Percentiles rank a stretch among this genome's conserved stretches.
These are phyloP conservation scores for Pygocentrus nattereri DNA, from an alignment of 2,797 vertebrate species.

Conservation along the genomic window DNA sequence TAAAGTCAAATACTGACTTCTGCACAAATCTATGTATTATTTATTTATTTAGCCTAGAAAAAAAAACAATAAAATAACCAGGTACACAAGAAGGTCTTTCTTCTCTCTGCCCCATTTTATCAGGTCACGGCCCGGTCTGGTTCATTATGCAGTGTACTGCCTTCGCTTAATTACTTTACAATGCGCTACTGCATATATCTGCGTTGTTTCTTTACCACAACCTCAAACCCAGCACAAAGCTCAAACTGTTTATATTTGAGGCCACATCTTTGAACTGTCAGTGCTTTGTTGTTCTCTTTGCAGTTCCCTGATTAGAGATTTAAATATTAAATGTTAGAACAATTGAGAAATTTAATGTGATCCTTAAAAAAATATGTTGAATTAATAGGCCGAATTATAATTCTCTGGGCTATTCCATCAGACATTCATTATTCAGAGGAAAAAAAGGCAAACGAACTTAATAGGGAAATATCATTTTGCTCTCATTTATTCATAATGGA, in stretches of 20 bases:
- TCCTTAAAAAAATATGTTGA: conserved; percentile 62
- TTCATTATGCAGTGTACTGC: conserved; percentile 51
- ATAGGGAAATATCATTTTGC: conserved; percentile 63
- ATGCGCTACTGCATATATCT: conserved; percentile 45
- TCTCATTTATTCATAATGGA: conserved; percentile 61
- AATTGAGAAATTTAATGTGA: conserved; percentile 63
- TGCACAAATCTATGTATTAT: no score
- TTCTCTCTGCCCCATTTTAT: neutral
- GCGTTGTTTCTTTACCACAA: conserved; percentile 54
- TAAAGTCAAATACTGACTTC: no score
- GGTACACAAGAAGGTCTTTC: conserved; percentile 51
- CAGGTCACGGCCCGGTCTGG: neutral
- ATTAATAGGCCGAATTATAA: conserved; percentile 62
- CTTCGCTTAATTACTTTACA: conserved; percentile 60
- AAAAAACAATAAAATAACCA: conserved; percentile 61
- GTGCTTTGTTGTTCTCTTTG: conserved; percentile 55
- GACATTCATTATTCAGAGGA: conserved; percentile 65
- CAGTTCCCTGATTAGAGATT: conserved; percentile 58
- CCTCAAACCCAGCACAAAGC: conserved; percentile 30
- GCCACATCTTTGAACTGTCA: conserved; percentile 57
- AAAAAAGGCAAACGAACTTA: conserved; percentile 61
- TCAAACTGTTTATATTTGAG: conserved; percentile 35
- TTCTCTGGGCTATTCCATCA: conserved; percentile 60
- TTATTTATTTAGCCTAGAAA: no score
- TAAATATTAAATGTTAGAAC: conserved; percentile 62